Evolutionary conservation across 2,113 vertebrate species (phyloP).

Genomic region (Tursiops truncatus): DNA sequence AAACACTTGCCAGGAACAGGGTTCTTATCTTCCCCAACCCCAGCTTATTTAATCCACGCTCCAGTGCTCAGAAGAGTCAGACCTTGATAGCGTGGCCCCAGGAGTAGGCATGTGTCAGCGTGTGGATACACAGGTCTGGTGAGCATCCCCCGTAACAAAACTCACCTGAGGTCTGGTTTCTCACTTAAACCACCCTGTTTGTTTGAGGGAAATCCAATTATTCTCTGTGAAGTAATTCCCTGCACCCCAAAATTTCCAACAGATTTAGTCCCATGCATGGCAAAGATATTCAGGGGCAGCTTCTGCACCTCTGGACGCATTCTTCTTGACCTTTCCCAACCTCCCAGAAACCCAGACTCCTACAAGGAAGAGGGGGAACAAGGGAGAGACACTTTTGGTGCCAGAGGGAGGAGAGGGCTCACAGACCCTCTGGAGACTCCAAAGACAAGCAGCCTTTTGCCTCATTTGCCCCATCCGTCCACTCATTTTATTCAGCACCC

Average conservation of each 20-base stretch:
- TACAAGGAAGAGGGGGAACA: background rate
- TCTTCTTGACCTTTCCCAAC: background rate
- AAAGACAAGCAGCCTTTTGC: background rate
- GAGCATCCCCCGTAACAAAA: background rate
- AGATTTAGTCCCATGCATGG: background rate
- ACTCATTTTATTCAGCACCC: background rate
- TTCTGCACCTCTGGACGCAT: background rate
- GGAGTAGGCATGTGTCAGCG: background rate
- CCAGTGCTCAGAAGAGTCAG: background rate
- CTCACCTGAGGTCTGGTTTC: background rate
- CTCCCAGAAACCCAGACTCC: background rate
- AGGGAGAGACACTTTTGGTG: background rate
- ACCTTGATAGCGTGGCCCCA: accelerated
- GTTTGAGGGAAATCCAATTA: background rate
- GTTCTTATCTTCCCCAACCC: background rate
- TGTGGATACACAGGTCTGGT: background rate
- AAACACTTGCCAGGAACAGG: background rate
- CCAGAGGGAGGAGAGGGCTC: background rate
- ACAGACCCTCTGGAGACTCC: background rate
- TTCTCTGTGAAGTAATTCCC: background rate
- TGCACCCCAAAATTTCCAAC: background rate
- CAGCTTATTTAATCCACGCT: background rate
- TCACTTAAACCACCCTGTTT: background rate
- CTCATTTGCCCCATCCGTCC: background rate
- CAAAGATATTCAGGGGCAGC: background rate